Conservation (phyloP, 1,140 invertebrate species). For the Bombyx mandarina region DNA sequence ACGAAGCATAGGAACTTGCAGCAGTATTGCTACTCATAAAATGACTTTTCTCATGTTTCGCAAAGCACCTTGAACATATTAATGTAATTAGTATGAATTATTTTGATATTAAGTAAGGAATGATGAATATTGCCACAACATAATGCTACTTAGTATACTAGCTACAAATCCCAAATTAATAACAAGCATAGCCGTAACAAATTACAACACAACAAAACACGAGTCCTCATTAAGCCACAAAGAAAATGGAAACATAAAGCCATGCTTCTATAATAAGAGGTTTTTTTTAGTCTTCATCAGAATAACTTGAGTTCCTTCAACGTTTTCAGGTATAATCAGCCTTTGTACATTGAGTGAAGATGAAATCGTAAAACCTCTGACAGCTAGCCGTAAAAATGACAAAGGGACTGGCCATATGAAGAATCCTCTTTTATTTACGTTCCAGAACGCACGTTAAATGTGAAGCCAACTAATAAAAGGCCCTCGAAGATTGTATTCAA, state of each 20-base stretch:
- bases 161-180: too few species aligned
- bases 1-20: too few species aligned
- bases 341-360: constrained; percentile 17
- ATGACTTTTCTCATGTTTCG: too few species aligned
- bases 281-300: constrained; percentile 10
- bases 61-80: too few species aligned
- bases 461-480: constrained; percentile 27
- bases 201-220: too few species aligned
- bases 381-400: constrained; percentile 39
- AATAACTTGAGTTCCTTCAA: constrained; percentile 13
- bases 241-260: background rate
- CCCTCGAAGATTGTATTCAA: constrained; percentile 21
- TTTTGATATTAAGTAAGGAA: too few species aligned
- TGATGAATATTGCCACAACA: too few species aligned
- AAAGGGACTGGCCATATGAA: constrained; percentile 37
- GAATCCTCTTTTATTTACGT: constrained; percentile 38
- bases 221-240: constrained; percentile 4
- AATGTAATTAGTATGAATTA: too few species aligned
- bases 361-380: constrained; percentile 37
- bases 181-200: too few species aligned
- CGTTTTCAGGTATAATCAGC: constrained; percentile 16
- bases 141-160: too few species aligned
- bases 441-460: constrained; percentile 31
- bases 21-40: too few species aligned
- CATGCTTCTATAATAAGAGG: constrained; percentile 2